Evolutionary conservation across 2,113 vertebrate genomes (phyloP).

Genomic region (Strigops habroptila): DNA sequence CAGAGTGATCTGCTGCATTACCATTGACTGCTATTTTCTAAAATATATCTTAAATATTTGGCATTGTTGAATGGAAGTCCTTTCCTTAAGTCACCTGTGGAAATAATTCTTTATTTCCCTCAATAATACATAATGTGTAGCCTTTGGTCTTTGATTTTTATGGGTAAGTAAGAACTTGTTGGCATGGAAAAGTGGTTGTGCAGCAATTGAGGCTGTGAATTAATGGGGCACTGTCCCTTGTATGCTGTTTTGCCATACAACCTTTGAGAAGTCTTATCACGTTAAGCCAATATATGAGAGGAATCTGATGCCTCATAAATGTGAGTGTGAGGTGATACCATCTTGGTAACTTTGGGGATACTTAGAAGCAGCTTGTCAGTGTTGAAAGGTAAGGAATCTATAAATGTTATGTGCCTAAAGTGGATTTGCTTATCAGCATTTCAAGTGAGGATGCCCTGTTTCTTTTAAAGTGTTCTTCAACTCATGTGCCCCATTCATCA

Average conservation of each 20-base stretch:
- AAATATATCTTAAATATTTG: not conserved
- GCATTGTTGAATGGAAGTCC: not conserved
- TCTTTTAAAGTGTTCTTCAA: not conserved
- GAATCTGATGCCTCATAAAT: not conserved
- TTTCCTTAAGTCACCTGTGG: not conserved
- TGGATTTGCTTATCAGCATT: not conserved
- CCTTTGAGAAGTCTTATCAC: not conserved
- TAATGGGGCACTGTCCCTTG: not conserved
- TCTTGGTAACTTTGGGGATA: not conserved
- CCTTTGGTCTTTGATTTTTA: not conserved
- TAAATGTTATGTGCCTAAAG: not conserved
- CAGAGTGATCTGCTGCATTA: not conserved
- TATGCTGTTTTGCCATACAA: not conserved
- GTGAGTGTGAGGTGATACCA: too few relatives aligned
- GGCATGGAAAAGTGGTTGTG: not conserved
- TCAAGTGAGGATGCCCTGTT: not conserved
- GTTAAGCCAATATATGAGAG: not conserved
- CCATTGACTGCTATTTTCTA: not conserved
- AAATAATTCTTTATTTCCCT: not conserved
- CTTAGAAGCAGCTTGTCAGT: not conserved
- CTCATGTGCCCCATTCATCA: fast-evolving
- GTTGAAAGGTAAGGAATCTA: not conserved
- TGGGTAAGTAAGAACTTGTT: not conserved
- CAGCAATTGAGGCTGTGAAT: not conserved
- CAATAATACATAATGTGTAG: not conserved